Conservation (phyloP, 2,797 vertebrate species). For the Knipowitschia caucasica region DNA sequence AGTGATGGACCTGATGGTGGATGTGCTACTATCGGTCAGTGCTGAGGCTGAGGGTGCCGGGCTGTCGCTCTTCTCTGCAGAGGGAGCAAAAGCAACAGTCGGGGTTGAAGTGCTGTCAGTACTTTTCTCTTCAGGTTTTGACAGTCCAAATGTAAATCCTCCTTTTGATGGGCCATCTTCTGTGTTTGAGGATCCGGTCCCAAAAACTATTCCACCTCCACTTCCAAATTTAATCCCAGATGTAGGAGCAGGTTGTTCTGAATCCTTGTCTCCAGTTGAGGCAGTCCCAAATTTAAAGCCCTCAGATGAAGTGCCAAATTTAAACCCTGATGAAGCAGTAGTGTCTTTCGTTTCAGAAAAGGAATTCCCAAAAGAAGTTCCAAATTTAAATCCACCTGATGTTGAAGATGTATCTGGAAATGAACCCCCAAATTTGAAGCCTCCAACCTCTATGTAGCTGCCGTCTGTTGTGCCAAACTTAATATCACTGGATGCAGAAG, state of each 20-base stretch:
- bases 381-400: conserved; percentile 65
- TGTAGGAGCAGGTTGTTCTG: conserved; percentile 60
- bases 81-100: conserved; percentile 58
- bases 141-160: conserved; percentile 78
- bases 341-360: conserved; percentile 66
- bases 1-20: conserved; percentile 32
- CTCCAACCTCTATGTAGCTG: conserved; percentile 59
- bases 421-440: conserved; percentile 79
- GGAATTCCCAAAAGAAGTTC: conserved; percentile 65
- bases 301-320: conserved; percentile 61
- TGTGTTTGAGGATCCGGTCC: conserved; percentile 65
- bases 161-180: conserved; percentile 66
- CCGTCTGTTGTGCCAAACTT: conserved; percentile 79
- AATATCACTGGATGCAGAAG: conserved; percentile 74
- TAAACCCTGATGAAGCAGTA: conserved; percentile 55
- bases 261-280: conserved; percentile 78
- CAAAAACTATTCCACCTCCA: conserved; percentile 47
- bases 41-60: conserved; percentile 33
- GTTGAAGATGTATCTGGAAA: conserved; percentile 67
- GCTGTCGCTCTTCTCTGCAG: conserved; percentile 52
- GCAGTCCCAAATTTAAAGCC: conserved; percentile 81
- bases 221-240: conserved; percentile 80
- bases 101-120: conserved; percentile 26
- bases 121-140: conserved; percentile 76
- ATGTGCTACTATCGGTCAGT: conserved; percentile 21